Percentiles rank a stretch among this genome's conserved stretches.
phyloP scores from a whole-genome alignment of 2,888 invertebrate genomes.

The Neocrepidodera transversa region DNA sequence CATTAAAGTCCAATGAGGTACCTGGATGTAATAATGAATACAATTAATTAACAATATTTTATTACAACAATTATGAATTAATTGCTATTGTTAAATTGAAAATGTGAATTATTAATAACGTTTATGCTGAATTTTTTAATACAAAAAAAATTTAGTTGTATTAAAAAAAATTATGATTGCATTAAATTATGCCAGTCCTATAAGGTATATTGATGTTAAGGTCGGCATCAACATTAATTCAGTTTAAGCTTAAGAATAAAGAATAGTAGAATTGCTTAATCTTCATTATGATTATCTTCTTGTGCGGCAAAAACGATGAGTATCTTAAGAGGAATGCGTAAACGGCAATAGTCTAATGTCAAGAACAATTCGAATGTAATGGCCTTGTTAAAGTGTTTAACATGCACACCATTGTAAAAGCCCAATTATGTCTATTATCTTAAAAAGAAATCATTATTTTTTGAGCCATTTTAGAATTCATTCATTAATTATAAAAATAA shows the following conservation, averaged over 20 bases:
- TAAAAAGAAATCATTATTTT: neutral
- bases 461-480: too few species aligned
- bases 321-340: slow-evolving; percentile 13
- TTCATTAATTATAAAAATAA: too few species aligned
- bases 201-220: slow-evolving; percentile 13
- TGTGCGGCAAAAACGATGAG: slow-evolving; percentile 16
- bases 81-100: too few species aligned
- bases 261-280: slow-evolving; percentile 20
- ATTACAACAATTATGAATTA: too few species aligned
- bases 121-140: too few species aligned
- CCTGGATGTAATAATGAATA: too few species aligned
- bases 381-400: neutral
- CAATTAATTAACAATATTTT: too few species aligned
- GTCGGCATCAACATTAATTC: neutral
- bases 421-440: neutral
- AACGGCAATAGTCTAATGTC: slow-evolving; percentile 11
- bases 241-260: slow-evolving; percentile 10
- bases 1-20: too few species aligned
- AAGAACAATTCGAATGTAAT: slow-evolving; percentile 5
- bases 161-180: too few species aligned
- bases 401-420: neutral
- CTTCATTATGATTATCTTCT: slow-evolving; percentile 20
- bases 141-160: too few species aligned
- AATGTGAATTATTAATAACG: too few species aligned
- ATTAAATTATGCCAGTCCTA: neutral